Evolutionary conservation across 23 tunicate genomes (phyloP).

Genomic region (Trididemnum clinides): DNA sequence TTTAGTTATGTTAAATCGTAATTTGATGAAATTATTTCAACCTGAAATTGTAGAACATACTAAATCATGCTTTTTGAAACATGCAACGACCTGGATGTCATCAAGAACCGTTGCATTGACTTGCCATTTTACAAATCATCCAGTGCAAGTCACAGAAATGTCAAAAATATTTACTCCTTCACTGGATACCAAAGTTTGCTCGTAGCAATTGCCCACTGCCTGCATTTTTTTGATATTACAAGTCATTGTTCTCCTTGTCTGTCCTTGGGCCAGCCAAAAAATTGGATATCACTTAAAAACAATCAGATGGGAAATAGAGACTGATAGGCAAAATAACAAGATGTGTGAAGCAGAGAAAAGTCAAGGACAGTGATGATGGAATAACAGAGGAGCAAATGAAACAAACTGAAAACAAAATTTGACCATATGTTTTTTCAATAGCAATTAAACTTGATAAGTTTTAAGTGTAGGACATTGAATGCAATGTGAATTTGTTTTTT

Average conservation of each 20-base stretch:
- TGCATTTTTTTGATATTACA: background rate
- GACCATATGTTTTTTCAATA: background rate
- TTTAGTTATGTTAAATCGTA: background rate
- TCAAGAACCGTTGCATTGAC: background rate
- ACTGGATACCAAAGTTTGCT: background rate
- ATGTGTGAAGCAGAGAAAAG: background rate
- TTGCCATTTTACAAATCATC: background rate
- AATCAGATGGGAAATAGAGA: background rate
- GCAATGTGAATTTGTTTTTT: background rate
- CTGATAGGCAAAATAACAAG: background rate
- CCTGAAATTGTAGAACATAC: background rate
- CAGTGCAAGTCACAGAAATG: background rate
- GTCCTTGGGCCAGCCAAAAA: background rate
- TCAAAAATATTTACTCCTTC: background rate
- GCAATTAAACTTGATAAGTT: background rate
- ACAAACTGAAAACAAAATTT: background rate
- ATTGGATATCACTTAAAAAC: background rate
- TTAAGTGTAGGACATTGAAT: background rate
- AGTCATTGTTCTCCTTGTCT: background rate
- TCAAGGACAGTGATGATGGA: background rate
- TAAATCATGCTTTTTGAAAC: slow-evolving; percentile 3
- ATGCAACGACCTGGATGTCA: background rate
- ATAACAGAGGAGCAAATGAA: background rate
- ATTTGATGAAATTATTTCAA: background rate
- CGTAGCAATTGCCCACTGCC: no score